Percentiles rank a stretch among this genome's conserved stretches.
These are phyloP conservation scores for Trichogramma dendrolimi DNA, from an alignment of 2,888 invertebrate species.

Conservation along the genomic window DNA sequence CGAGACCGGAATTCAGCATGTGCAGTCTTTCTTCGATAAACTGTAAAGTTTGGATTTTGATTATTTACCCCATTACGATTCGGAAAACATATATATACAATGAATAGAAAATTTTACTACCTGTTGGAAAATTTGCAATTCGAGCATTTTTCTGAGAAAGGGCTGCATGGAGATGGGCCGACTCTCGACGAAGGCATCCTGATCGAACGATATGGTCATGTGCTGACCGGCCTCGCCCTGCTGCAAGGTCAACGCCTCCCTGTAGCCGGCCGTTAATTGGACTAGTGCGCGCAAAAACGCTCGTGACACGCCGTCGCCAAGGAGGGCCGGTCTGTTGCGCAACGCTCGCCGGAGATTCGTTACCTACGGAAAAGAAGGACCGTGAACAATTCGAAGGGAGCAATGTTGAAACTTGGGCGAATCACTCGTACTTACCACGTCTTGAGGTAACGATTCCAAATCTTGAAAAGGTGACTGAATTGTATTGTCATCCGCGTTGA, in stretches of 20 bases:
- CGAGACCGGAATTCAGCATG: slow-evolving; percentile 86
- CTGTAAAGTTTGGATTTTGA: slow-evolving; percentile 54
- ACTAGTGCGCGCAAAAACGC: slow-evolving; percentile 89
- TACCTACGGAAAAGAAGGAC: slow-evolving; percentile 56
- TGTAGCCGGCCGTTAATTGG: slow-evolving; percentile 89
- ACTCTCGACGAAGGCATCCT: slow-evolving; percentile 82
- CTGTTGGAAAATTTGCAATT: slow-evolving; percentile 92
- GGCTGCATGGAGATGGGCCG: slow-evolving; percentile 80
- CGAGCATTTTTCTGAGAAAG: slow-evolving; percentile 84
- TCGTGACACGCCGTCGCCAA: slow-evolving; percentile 89
- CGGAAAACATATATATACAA: slow-evolving; percentile 8
- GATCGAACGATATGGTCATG: slow-evolving; percentile 72
- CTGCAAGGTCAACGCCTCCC: slow-evolving; percentile 79
- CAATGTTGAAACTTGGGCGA: slow-evolving; percentile 4
- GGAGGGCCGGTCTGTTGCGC: slow-evolving; percentile 68
- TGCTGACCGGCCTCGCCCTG: slow-evolving; percentile 55
- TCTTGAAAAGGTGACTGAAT: slow-evolving; percentile 88
- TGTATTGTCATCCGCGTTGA: slow-evolving; percentile 87
- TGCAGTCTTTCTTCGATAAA: slow-evolving; percentile 92
- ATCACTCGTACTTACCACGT: slow-evolving; percentile 65
- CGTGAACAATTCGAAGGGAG: neutral
- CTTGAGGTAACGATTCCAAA: slow-evolving; percentile 80
- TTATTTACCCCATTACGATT: neutral
- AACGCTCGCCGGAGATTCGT: slow-evolving; percentile 71
- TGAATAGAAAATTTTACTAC: slow-evolving; percentile 49